These are phyloP conservation scores for Hypsibius dujardini DNA, from an alignment of 1,140 invertebrate genomes.

Conservation along the genomic window DNA sequence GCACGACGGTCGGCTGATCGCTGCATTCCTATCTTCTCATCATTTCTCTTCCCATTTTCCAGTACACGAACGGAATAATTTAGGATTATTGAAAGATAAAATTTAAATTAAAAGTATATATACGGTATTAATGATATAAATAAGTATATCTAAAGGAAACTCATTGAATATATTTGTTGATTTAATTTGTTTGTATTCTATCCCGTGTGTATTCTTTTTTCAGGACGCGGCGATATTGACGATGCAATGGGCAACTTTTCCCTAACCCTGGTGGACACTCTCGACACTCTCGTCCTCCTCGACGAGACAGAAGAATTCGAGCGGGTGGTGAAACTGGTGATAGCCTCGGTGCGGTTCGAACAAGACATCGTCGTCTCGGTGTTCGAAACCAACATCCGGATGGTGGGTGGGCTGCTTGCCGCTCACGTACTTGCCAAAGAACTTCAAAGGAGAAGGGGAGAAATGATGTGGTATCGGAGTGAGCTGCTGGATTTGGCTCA, in stretches of 20 bases:
- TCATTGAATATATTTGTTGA: too few species aligned
- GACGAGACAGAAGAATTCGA: constrained; percentile 88
- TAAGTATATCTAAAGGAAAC: too few species aligned
- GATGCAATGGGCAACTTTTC: constrained; percentile 91
- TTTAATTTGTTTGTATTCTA: too few species aligned
- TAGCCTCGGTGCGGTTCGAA: constrained; percentile 61
- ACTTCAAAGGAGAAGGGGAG: constrained; percentile 51
- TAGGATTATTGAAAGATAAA: too few species aligned
- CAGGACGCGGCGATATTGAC: constrained; percentile 73
- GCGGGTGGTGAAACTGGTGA: constrained; percentile 63
- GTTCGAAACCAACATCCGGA: constrained; percentile 93
- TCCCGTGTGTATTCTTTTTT: too few species aligned
- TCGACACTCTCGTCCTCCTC: constrained; percentile 79
- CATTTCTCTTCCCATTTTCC: too few species aligned
- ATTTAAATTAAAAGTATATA: too few species aligned
- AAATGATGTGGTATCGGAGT: constrained; percentile 73
- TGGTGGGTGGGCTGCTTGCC: constrained; percentile 76
- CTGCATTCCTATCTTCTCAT: too few species aligned
- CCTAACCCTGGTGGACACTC: constrained; percentile 75
- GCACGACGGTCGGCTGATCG: too few species aligned
- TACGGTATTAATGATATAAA: too few species aligned
- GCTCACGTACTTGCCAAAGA: constrained; percentile 75
- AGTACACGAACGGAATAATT: too few species aligned
- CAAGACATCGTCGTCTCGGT: constrained; percentile 87
- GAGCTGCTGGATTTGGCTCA: constrained; percentile 74